Evolutionary conservation across 2,113 vertebrate genomes (phyloP), one percentile per base, ranked within the genome.

Genomic region (Plecturocebus donacophilus): DNA sequence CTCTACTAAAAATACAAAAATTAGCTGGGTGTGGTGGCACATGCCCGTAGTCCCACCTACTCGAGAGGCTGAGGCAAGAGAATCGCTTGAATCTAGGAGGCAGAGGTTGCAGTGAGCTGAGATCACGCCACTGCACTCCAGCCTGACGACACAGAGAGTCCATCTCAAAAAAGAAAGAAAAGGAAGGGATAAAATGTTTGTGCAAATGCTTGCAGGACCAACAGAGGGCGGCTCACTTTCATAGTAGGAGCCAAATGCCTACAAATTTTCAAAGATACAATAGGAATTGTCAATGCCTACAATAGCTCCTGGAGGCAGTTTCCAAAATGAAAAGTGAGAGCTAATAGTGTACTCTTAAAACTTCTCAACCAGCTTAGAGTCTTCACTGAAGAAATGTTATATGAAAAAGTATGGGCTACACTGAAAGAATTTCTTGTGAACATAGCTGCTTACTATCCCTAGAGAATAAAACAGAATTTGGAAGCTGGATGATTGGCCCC

Each of bases 191-290:
- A 8, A 73, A 30, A 52, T 25, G 56, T 94, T 93, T 58, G 66
- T 54, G 47, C 54, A 93, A 30, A 90, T 61, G 68, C 64, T 79
- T 49, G 0, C 40, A 79, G 80, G 71, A 54, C 71, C 93, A 87
- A 95, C 90, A 85, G 87, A 96, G 84, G 89, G 91, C 58, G 4
- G 40, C 45, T 96, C 83, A 20, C 95, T 86, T 90, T 93, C 90
- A 6, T 13, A n/a, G 16, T 2, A 70, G 66, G 75, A 95, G 73
- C 54, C 93, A 93, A 40, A 90, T 82, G 32, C 64, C 86, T 89
- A 61, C 49, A 93, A 83, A 88, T 93, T 84, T 58, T 87, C 71
- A 86, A 84, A 95, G 35, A 79, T 10, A 84, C 52, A 52, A 17
- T 17, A 17, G 16, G 16, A 19, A 52, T 17, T 17, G 52, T 52